Evolutionary conservation across 2,888 invertebrate species (phyloP), one percentile per base, ranked within the genome.

Genomic region (Meliscaeva auricollis): DNA sequence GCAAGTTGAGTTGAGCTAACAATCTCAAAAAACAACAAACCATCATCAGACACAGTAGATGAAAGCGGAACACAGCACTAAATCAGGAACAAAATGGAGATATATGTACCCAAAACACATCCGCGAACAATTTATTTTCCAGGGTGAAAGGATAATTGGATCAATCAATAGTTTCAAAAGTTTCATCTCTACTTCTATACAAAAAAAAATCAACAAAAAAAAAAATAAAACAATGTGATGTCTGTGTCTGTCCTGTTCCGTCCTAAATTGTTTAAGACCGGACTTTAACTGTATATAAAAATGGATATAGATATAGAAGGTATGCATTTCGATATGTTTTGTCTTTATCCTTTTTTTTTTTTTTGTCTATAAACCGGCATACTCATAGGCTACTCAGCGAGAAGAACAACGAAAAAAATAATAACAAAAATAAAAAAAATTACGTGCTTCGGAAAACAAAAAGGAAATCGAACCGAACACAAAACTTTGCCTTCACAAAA

Each of bases 131-230:
- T 62, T 69, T 68, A 69, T 80, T 73, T 83, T 54, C 64, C 68
- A 50, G n/a, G 56, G 41, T 69, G 64, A 78, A 56, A 50, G 62
- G 73, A 83, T 78, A 83, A 83, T 83, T 83, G 79, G 83, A 83
- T 74, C 79, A 83, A 79, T 79, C 83, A 79, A 74, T 83, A 83
- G 50, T 83, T 83, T 70, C 56, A 15, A 74, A 83, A 74, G 74
- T 83, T 83, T 79, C 74, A 68, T 78, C 74, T 64, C 32, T 54
- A 54, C 38, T 76, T 52, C n/a, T 9, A 26, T 26, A 22, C 8
- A 11, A 15, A 7, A 0, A 44, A 44, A 13, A 8, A 32, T 9
- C 6, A 30, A 54, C 6, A 54, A 62, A 62, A 64, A 35, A 38
- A 58, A 30, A 46, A 26, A 52, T 11, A 52, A 20, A 32, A 20